Evolutionary conservation across 1,140 invertebrate genomes (phyloP).

Genomic region (Listronotus oregonensis): DNA sequence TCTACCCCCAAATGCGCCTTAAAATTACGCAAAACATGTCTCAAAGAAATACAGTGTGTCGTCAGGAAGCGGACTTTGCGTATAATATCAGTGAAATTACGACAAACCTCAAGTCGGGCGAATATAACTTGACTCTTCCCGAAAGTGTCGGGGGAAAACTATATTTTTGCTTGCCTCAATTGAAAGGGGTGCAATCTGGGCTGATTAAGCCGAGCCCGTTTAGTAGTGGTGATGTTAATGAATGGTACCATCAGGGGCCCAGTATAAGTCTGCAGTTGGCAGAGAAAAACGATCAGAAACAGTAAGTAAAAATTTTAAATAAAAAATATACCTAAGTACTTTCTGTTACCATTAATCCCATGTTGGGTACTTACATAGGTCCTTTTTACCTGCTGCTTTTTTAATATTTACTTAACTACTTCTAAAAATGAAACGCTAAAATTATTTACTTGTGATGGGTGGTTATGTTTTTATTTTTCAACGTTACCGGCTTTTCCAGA

Average conservation of each 20-base stretch:
- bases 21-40: slow-evolving; percentile 44
- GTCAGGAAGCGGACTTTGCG: slow-evolving; percentile 37
- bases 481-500: too few relatives aligned
- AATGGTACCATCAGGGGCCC: slow-evolving; percentile 50
- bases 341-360: too few relatives aligned
- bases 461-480: too few relatives aligned
- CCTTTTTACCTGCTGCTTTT: too few relatives aligned
- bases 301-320: slow-evolving; percentile 14
- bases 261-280: slow-evolving; percentile 33
- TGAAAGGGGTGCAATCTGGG: slow-evolving; percentile 16
- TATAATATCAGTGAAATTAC: slow-evolving; percentile 45
- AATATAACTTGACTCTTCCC: slow-evolving; percentile 43
- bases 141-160: slow-evolving; percentile 43
- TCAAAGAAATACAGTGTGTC: slow-evolving; percentile 41
- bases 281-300: slow-evolving; percentile 18
- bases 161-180: slow-evolving; percentile 47
- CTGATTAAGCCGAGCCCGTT: slow-evolving; percentile 29
- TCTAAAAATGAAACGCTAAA: too few relatives aligned
- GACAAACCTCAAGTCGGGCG: slow-evolving; percentile 34
- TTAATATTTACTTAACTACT: too few relatives aligned
- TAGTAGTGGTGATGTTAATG: slow-evolving; percentile 24
- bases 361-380: too few relatives aligned
- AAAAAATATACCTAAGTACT: too few relatives aligned
- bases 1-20: slow-evolving; percentile 45
- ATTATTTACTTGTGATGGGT: too few relatives aligned